Conservation (phyloP, 1,140 invertebrate genomes). For the Trichoplusia ni region DNA sequence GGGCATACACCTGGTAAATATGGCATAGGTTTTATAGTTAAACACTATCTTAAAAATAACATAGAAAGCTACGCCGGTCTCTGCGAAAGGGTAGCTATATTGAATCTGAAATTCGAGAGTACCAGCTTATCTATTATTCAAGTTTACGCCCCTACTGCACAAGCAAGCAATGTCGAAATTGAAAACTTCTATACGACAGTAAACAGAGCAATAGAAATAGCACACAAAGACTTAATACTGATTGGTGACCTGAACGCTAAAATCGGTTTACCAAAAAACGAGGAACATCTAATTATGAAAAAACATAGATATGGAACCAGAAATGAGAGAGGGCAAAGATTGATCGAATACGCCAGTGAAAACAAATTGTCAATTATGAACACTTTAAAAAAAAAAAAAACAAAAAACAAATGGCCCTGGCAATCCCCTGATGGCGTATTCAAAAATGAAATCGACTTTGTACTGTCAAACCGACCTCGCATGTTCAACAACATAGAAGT, state of each 20-base stretch:
- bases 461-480: background rate
- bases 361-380: constrained; percentile 17
- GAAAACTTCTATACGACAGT: background rate
- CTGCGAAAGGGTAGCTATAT: background rate
- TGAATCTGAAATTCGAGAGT: background rate
- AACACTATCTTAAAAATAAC: background rate
- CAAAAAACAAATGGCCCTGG: background rate
- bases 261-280: background rate
- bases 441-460: background rate
- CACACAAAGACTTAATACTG: constrained; percentile 2
- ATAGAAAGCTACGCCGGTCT: background rate
- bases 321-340: constrained; percentile 17
- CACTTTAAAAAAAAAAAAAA: background rate
- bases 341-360: constrained; percentile 10
- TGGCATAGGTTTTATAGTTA: background rate
- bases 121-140: background rate
- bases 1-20: constrained; percentile 18
- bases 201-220: background rate
- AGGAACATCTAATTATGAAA: background rate
- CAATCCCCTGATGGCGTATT: background rate
- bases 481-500: too few species aligned
- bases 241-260: constrained; percentile 15
- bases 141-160: background rate
- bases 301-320: background rate
- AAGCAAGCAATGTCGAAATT: constrained; percentile 1